Evolutionary conservation across 2,888 invertebrate species (phyloP), one percentile per base, ranked within the genome.

Genomic region (Cistogaster globosa): DNA sequence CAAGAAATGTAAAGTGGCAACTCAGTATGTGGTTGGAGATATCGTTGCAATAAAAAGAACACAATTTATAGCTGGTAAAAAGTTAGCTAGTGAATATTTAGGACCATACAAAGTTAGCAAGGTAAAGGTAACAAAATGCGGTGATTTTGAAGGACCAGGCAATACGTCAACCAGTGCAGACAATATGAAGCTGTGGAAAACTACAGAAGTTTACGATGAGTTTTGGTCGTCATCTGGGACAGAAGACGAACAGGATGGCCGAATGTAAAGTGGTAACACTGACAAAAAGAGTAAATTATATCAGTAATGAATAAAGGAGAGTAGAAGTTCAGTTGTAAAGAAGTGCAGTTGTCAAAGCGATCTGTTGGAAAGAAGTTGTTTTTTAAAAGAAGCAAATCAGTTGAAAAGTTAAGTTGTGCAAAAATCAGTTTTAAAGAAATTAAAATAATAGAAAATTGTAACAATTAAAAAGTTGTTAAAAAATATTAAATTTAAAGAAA

Each of bases 51-150:
- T 38, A 38, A 38, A 74, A 38, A 53, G 84, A 42, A 83, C 86
- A 8, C 83, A 85, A 51, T 86, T 85, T 60, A 58, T 86, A 9
- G 53, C 81, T 6, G 83, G 80, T n/a, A 75, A 65, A 32, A 82
- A 86, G 58, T 26, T 80, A 42, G 72, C 58, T 60, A 79, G 20
- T 11, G 45, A 45, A 68, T 86, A 62, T 42, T 45, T 83, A 0
- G 83, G 86, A n/a, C 77, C 80, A 18, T 79, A 79, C 16, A 63
- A 75, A 38, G 20, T 77, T 8, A 58, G n/a, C 7, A 77, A 77
- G 51, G 36, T 58, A 16, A 68, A 68, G 0, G 77, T 77, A 12
- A 48, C 26, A 42, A 77, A 77, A 51, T 51, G 16, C 16, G 77
- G 58, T 16, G 20, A 51, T 32, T 26, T 51, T 8, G 36, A 60